Evolutionary conservation across 2,888 invertebrate genomes (phyloP).

Genomic region (Folsomia manolachei): DNA sequence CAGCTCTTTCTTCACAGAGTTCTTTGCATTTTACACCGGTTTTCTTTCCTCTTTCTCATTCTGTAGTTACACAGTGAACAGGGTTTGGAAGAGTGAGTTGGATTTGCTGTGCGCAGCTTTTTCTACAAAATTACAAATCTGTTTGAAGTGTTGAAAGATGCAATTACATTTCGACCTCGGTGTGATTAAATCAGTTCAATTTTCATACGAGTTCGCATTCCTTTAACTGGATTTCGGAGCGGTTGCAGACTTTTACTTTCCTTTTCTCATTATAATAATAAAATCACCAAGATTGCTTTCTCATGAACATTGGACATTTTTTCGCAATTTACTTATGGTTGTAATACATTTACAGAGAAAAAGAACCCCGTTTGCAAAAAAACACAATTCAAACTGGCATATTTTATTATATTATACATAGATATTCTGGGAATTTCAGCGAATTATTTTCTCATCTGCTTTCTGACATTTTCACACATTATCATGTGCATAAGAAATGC

Average conservation of each 20-base stretch:
- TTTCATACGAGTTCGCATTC: conserved; percentile 1
- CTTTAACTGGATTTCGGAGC: not conserved
- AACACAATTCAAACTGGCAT: not conserved
- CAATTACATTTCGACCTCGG: conserved; percentile 6
- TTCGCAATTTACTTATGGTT: not conserved
- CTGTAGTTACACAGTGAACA: not conserved
- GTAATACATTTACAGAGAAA: no score
- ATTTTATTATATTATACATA: not conserved
- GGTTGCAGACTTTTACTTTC: not conserved
- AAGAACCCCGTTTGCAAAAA: no score
- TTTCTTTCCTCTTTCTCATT: not conserved
- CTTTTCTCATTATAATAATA: no score
- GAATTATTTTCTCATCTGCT: no score
- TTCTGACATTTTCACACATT: no score
- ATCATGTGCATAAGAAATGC: no score
- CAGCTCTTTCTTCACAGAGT: not conserved
- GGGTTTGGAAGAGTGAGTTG: not conserved
- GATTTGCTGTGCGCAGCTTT: not conserved
- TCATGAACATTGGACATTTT: no score
- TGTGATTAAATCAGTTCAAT: conserved; percentile 4
- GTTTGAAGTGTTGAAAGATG: conserved; percentile 6
- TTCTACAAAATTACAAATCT: not conserved
- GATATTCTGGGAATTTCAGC: not conserved
- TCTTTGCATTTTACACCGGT: not conserved
- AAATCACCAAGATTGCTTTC: not conserved